phyloP scores from a whole-genome alignment of 1,140 invertebrate species.

The Leucophenga varia region DNA sequence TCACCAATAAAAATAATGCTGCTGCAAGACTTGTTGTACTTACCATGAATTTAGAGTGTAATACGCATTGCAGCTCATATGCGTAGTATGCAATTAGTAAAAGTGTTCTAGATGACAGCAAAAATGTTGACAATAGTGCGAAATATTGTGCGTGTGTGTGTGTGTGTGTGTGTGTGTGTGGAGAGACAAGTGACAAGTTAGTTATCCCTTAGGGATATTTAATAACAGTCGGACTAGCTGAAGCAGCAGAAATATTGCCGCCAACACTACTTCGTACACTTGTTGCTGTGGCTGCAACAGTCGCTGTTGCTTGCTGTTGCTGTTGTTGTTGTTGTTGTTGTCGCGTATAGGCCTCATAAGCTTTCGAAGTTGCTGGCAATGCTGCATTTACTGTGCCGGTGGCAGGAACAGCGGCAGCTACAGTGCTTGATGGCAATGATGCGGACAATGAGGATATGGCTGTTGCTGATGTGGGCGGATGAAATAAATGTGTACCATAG shows the following conservation, averaged over 20 bases:
- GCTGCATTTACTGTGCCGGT: background rate
- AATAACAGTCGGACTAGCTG: conserved; percentile 29
- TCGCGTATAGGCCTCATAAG: background rate
- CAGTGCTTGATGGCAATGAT: conserved; percentile 7
- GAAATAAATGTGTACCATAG: conserved; percentile 46
- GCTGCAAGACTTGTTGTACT: too few species aligned
- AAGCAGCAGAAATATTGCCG: conserved; percentile 3
- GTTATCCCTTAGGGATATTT: conserved; percentile 42
- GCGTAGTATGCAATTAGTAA: too few species aligned
- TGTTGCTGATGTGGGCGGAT: conserved; percentile 24
- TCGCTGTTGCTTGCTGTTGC: background rate
- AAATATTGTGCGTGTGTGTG: too few species aligned
- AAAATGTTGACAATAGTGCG: too few species aligned
- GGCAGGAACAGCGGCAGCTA: background rate
- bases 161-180: too few species aligned
- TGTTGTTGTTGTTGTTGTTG: conserved; percentile 6
- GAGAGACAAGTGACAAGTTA: too few species aligned
- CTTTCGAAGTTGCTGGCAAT: background rate
- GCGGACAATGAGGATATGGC: conserved; percentile 16
- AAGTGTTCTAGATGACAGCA: too few species aligned
- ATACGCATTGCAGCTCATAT: too few species aligned
- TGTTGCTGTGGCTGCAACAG: conserved; percentile 25
- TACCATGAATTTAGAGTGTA: too few species aligned
- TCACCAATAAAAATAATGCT: too few species aligned
- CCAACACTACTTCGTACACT: conserved; percentile 34